These are phyloP conservation scores for Allacma fusca DNA, from an alignment of 2,888 invertebrate species.

Conservation along the genomic window DNA sequence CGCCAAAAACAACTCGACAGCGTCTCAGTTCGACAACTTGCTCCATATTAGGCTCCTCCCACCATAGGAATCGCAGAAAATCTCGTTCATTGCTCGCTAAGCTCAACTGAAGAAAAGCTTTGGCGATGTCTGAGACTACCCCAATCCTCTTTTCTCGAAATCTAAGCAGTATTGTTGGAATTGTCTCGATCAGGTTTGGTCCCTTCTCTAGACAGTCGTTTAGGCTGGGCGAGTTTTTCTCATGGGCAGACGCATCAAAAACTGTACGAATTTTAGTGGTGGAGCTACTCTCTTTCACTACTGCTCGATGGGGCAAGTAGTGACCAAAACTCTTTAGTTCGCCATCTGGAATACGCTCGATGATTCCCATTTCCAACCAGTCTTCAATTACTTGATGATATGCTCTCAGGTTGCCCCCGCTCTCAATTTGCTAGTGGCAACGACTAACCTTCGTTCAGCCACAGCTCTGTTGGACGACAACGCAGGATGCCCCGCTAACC, in stretches of 20 bases:
- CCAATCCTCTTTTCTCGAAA: conserved; percentile 42
- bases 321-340: neutral
- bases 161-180: conserved; percentile 35
- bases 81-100: conserved; percentile 58
- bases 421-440: neutral
- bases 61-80: conserved; percentile 61
- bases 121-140: conserved; percentile 60
- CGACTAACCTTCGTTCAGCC: neutral
- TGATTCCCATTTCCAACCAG: conserved; percentile 20
- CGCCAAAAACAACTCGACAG: no score
- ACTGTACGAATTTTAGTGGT: conserved; percentile 14
- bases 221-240: conserved; percentile 36
- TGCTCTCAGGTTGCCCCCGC: neutral
- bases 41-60: conserved; percentile 35
- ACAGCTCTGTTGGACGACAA: neutral
- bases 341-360: conserved; percentile 45
- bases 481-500: neutral
- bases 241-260: conserved; percentile 8
- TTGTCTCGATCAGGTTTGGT: conserved; percentile 47
- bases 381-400: conserved; percentile 19
- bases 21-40: conserved; percentile 13
- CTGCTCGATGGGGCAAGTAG: conserved; percentile 50
- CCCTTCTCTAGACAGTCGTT: conserved; percentile 47
- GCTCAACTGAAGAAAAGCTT: conserved; percentile 62
- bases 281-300: conserved; percentile 43